Percentiles rank a stretch among this genome's conserved stretches.
phyloP scores from a whole-genome alignment of 2,888 invertebrate genomes.

The Monopis laevigella region DNA sequence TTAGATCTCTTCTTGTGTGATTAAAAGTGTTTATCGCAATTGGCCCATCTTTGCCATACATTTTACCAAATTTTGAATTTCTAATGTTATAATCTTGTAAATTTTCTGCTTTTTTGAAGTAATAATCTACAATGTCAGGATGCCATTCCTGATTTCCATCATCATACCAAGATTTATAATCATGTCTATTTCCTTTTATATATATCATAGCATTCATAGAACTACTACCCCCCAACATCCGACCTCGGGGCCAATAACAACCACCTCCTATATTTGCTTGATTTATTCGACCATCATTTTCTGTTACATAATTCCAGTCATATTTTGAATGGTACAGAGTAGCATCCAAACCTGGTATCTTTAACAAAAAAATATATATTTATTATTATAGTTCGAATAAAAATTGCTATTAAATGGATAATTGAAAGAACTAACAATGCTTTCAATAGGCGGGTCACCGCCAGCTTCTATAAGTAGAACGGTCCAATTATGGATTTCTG shows the following conservation, averaged over 20 bases:
- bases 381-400: not conserved
- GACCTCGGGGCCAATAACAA: constrained; percentile 68
- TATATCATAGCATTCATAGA: constrained; percentile 67
- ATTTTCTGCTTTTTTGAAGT: constrained; percentile 60
- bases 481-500: constrained; percentile 27
- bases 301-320: constrained; percentile 87
- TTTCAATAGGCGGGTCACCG: constrained; percentile 25
- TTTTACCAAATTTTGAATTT: constrained; percentile 23
- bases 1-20: constrained; percentile 35
- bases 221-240: constrained; percentile 68
- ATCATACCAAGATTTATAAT: constrained; percentile 62
- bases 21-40: constrained; percentile 51
- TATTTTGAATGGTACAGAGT: constrained; percentile 41
- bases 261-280: constrained; percentile 60
- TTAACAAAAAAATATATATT: too few relatives aligned
- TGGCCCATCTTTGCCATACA: constrained; percentile 50
- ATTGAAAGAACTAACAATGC: constrained; percentile 19
- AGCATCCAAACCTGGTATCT: constrained; percentile 19
- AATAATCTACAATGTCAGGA: constrained; percentile 52
- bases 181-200: constrained; percentile 52
- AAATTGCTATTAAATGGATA: not conserved
- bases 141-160: constrained; percentile 66
- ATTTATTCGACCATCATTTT: constrained; percentile 75
- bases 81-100: constrained; percentile 29
- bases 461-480: constrained; percentile 30